Percentiles rank a stretch among this genome's conserved stretches.
Conservation (phyloP, 92 coral and sea anemone genomes). For the Parazoanthus swiftii region DNA sequence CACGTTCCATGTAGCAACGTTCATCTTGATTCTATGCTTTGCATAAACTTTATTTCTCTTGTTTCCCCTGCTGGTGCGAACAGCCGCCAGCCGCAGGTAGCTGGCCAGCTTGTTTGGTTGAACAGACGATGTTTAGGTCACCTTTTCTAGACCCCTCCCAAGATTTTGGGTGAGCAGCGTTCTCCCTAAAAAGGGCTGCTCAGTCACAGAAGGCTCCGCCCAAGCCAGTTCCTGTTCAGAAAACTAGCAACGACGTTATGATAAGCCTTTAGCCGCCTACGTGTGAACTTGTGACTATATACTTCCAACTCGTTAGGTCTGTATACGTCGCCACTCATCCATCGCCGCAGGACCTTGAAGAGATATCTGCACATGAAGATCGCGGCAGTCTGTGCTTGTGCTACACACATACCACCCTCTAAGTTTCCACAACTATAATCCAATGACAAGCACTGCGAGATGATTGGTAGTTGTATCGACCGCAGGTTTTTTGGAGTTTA, state of each 20-base stretch:
- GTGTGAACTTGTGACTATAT: not conserved
- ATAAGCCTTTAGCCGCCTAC: slow-evolving; percentile 31
- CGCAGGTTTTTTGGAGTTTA: no score
- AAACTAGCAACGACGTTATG: slow-evolving; percentile 26
- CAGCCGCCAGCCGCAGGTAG: not conserved
- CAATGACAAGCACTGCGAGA: no score
- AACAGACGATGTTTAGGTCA: slow-evolving; percentile 37
- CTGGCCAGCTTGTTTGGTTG: not conserved
- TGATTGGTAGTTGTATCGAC: no score
- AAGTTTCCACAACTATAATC: not conserved
- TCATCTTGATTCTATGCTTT: not conserved
- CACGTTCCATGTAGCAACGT: slow-evolving; percentile 37
- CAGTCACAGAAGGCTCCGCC: slow-evolving; percentile 33
- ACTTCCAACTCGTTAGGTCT: slow-evolving; percentile 47
- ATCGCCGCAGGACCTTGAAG: slow-evolving; percentile 40
- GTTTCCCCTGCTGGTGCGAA: slow-evolving; percentile 34
- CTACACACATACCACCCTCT: slow-evolving; percentile 43
- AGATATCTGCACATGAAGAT: slow-evolving; percentile 14
- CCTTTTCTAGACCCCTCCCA: slow-evolving; percentile 43
- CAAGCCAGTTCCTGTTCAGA: slow-evolving; percentile 15
- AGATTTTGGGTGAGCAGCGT: slow-evolving; percentile 18
- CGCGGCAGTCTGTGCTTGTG: slow-evolving; percentile 35
- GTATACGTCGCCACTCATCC: slow-evolving; percentile 48
- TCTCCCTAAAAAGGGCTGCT: slow-evolving; percentile 47
- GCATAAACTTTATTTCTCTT: slow-evolving; percentile 2